Conservation (phyloP, 2,113 vertebrate genomes). For the Oplegnathus fasciatus region DNA sequence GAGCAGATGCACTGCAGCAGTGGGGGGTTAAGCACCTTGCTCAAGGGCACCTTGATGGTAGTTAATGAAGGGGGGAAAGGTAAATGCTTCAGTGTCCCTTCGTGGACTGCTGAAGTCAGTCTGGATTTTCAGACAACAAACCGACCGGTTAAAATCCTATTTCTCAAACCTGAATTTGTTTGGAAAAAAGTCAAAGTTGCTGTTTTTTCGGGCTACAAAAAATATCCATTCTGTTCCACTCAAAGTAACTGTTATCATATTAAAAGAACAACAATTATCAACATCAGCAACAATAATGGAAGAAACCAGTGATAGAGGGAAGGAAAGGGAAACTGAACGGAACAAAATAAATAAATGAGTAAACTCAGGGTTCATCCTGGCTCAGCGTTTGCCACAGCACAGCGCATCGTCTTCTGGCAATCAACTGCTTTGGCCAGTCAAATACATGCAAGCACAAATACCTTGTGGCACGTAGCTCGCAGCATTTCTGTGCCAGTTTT, state of each 20-base stretch:
- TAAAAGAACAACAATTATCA: no score
- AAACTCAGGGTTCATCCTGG: no score
- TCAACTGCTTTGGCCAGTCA: no score
- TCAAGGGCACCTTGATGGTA: slow-evolving; percentile 65
- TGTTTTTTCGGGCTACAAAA: no score
- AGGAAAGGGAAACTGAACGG: neutral
- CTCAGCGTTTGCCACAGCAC: no score
- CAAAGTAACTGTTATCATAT: no score
- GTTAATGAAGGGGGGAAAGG: slow-evolving; percentile 8
- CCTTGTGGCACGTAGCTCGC: no score
- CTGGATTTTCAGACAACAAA: neutral
- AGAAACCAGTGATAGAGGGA: neutral
- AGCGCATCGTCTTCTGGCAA: no score
- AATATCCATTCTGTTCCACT: no score
- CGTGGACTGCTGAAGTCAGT: neutral
- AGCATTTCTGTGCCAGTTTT: neutral
- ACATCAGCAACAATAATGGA: neutral
- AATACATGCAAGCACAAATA: no score
- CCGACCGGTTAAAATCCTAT: neutral
- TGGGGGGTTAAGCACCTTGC: slow-evolving; percentile 57
- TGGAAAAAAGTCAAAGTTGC: no score
- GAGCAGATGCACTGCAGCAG: slow-evolving; percentile 58
- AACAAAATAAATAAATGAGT: neutral
- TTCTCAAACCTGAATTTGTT: neutral
- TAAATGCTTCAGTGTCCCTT: neutral